Evolutionary conservation across 2,113 vertebrate genomes (phyloP), one percentile per base, ranked within the genome.

Genomic region (Cryptomyrus ogoouensis): DNA sequence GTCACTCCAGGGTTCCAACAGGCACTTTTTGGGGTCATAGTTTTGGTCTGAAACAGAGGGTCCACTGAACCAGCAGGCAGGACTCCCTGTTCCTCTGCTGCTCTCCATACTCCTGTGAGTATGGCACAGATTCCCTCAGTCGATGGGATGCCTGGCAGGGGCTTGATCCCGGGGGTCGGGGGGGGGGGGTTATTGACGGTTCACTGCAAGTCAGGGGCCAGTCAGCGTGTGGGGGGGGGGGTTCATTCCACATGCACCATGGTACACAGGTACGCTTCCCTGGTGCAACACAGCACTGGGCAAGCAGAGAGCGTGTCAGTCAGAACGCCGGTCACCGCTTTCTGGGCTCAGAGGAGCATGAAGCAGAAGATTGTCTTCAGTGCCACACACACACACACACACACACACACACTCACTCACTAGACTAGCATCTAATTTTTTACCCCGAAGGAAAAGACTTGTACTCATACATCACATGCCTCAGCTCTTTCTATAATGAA

Each of bases 161-260:
- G 21, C 56, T n/a, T 66, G 58, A 66, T 27, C 58, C 58, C 7
- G 58, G 58, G 53, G 53, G 53, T 52, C 47, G 50, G 3, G 15
- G 50, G 50, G 0, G 49, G 17, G 53, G 53, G 53, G 53, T 21
- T 56, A 56, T 1, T 21, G 5, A 56, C 19, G 19, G 53, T 24
- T 24, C 6, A 8, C 53, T 24, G 53, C 92, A 93, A 95, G 93
- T 93, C 92, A 94, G 89, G 47, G 87, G 13, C 88, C 80, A 58
- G 89, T 94, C 88, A 35, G 93, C 93, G 91, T 93, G 0, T 0
- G 49, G 49, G 13, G 50, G 15, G 52, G 93, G 91, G 87, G 88
- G 9, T 39, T 70, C 10, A 10, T 91, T 93, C 47, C 27, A 89
- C 88, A 83, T 90, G 70, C 88, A 89, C 83, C 80, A 89, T 35